phyloP scores from a whole-genome alignment of 2,888 invertebrate genomes.

The Rhodophaea formosa region DNA sequence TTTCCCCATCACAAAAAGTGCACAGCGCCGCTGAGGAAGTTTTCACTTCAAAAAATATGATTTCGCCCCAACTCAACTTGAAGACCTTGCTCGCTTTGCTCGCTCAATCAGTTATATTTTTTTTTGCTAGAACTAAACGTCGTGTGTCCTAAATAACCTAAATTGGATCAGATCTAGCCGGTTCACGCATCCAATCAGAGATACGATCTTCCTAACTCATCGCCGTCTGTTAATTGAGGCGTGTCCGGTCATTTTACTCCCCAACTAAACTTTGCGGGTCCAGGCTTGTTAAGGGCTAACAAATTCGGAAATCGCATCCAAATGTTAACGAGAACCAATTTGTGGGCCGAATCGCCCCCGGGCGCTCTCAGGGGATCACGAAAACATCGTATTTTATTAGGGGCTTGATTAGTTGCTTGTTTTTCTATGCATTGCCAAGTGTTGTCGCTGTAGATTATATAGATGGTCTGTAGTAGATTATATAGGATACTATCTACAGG shows the following conservation, averaged over 20 bases:
- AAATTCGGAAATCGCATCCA: slow-evolving; percentile 73
- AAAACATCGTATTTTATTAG: slow-evolving; percentile 57
- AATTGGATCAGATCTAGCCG: neutral
- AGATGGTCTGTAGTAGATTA: no score
- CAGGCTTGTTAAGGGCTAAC: slow-evolving; percentile 66
- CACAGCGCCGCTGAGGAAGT: no score
- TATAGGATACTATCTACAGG: no score
- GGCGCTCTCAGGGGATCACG: slow-evolving; percentile 41
- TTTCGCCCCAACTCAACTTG: no score
- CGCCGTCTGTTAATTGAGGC: slow-evolving; percentile 65
- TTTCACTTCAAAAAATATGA: no score
- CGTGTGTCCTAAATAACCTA: neutral
- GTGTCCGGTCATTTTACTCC: slow-evolving; percentile 68
- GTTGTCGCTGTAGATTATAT: slow-evolving; percentile 18
- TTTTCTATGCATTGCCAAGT: slow-evolving; percentile 34
- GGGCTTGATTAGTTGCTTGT: slow-evolving; percentile 60
- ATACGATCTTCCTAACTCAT: slow-evolving; percentile 42
- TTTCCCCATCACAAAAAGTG: no score
- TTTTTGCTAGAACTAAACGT: no score
- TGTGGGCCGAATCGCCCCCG: slow-evolving; percentile 52
- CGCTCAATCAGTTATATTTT: no score
- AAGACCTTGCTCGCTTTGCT: no score
- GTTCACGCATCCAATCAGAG: slow-evolving; percentile 33
- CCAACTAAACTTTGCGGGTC: slow-evolving; percentile 58
- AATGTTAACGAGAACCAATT: slow-evolving; percentile 77